Percentiles rank a stretch among this genome's conserved stretches.
Evolutionary conservation across 2,113 vertebrate species (phyloP).

Genomic region (Notarius quadriscutis): DNA sequence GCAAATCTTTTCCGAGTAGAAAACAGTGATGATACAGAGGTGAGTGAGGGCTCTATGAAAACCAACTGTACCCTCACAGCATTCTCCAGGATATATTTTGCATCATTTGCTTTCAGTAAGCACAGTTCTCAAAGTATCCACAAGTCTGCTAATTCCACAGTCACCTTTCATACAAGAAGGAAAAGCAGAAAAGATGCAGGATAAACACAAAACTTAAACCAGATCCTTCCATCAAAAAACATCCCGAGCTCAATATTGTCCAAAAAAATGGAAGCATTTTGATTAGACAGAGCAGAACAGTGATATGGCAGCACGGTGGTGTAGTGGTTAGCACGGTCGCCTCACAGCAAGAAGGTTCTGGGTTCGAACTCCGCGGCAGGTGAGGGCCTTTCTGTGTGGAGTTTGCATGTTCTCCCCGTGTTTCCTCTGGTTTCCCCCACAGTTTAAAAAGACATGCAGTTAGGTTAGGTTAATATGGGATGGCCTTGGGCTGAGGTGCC

Average conservation of each 20-base stretch:
- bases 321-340: too few species aligned
- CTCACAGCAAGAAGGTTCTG: too few species aligned
- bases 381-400: too few species aligned
- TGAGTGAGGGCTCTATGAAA: background rate
- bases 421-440: too few species aligned
- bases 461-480: too few species aligned
- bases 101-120: background rate
- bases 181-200: background rate
- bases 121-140: background rate
- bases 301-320: too few species aligned
- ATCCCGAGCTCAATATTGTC: background rate
- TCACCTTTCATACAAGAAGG: background rate
- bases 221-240: background rate
- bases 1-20: conserved; percentile 35
- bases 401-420: too few species aligned
- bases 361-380: too few species aligned
- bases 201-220: background rate
- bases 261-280: background rate
- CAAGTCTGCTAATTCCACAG: background rate
- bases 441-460: too few species aligned
- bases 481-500: too few species aligned
- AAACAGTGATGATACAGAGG: background rate
- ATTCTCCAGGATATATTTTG: background rate
- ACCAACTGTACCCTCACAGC: too few species aligned
- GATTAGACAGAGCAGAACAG: background rate